These are phyloP conservation scores for Montipora capitata DNA, from an alignment of 92 coral and sea anemone species.

Conservation along the genomic window DNA sequence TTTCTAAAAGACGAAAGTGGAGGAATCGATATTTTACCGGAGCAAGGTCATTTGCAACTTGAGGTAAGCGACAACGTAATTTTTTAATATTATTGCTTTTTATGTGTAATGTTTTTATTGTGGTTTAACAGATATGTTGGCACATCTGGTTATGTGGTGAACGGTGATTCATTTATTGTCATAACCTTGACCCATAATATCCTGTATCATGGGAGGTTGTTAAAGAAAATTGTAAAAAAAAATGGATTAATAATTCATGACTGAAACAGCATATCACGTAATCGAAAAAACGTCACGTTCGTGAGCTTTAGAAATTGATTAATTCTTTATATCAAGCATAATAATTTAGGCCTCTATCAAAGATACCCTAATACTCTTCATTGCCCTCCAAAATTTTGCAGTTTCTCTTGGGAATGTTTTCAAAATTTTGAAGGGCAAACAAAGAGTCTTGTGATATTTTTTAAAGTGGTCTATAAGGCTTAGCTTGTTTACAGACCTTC, in stretches of 20 bases:
- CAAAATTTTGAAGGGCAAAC: too few relatives aligned
- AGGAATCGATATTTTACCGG: not conserved
- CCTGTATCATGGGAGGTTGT: not conserved
- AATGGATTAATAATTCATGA: not conserved
- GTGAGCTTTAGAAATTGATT: too few relatives aligned
- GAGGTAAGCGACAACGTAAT: slow-evolving; percentile 15
- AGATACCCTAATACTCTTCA: too few relatives aligned
- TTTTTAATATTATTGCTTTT: not conserved
- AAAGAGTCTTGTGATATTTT: too few relatives aligned
- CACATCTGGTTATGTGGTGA: slow-evolving; percentile 12
- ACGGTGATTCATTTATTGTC: not conserved
- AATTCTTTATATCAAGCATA: too few relatives aligned
- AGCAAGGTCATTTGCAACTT: not conserved
- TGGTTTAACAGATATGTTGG: not conserved
- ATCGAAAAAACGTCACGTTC: too few relatives aligned
- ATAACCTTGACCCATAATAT: not conserved
- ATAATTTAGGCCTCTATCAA: too few relatives aligned
- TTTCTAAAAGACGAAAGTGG: slow-evolving; percentile 70
- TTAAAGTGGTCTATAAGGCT: not conserved
- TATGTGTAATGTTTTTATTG: not conserved
- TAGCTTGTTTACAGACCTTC: too few relatives aligned
- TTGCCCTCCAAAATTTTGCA: too few relatives aligned
- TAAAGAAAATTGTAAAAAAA: too few relatives aligned
- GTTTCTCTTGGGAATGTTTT: too few relatives aligned
- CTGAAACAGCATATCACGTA: too few relatives aligned